These are phyloP conservation scores for Sylvia atricapilla DNA, from an alignment of 2,113 vertebrate genomes.

Conservation along the genomic window DNA sequence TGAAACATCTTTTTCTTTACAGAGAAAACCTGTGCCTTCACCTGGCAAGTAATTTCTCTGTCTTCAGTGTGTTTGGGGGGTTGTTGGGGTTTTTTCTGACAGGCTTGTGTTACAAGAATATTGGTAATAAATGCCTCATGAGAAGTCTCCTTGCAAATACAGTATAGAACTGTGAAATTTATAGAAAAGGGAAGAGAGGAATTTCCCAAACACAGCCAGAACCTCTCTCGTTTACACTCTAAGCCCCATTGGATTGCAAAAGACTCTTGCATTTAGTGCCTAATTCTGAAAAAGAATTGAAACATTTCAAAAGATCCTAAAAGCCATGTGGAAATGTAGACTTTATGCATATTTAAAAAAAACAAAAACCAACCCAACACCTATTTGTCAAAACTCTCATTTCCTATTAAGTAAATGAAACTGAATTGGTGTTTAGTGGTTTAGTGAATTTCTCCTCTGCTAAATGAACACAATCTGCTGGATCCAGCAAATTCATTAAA, in stretches of 20 bases:
- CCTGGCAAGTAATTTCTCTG: constrained; percentile 6
- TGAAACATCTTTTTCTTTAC: constrained; percentile 36
- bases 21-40: neutral
- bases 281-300: neutral
- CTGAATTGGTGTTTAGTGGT: constrained; percentile 33
- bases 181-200: neutral
- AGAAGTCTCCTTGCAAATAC: neutral
- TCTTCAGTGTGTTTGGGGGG: neutral
- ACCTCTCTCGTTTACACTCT: neutral
- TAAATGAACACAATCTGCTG: constrained; percentile 41
- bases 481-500: constrained; percentile 55
- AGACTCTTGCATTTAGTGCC: neutral
- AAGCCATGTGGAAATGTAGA: neutral
- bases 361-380: neutral
- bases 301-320: neutral
- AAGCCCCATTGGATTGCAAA: neutral
- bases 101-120: constrained; percentile 42
- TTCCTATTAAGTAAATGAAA: constrained; percentile 68
- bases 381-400: constrained; percentile 59
- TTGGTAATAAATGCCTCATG: neutral
- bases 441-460: constrained; percentile 35
- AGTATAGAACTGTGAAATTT: neutral
- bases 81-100: neutral
- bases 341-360: neutral
- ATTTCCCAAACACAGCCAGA: constrained; percentile 8